phyloP scores from a whole-genome alignment of 2,113 vertebrate genomes.

The Chloropsis hardwickii region DNA sequence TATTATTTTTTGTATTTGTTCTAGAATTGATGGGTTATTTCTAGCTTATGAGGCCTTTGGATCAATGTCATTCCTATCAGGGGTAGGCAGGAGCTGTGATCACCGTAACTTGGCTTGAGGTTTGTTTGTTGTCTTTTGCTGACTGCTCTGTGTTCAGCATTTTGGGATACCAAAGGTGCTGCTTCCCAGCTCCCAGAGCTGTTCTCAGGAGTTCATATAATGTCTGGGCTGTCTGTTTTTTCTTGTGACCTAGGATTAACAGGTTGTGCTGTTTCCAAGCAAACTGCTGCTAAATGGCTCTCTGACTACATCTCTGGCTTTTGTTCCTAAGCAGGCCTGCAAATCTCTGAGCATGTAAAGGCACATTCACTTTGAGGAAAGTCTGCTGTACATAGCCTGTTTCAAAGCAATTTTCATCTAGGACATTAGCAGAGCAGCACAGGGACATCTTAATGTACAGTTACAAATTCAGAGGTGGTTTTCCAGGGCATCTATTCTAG shows the following conservation, averaged over 20 bases:
- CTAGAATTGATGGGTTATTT: background rate
- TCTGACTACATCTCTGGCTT: constrained; percentile 17
- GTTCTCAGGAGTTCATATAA: background rate
- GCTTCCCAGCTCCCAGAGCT: background rate
- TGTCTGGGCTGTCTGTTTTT: background rate
- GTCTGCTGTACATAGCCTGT: background rate
- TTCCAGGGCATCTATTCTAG: constrained; percentile 11
- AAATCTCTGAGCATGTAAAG: constrained; percentile 44
- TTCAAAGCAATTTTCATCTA: constrained; percentile 29
- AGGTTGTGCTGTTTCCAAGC: constrained; percentile 47
- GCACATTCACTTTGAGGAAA: constrained; percentile 11
- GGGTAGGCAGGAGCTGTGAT: background rate
- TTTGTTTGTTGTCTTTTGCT: background rate
- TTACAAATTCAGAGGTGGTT: constrained; percentile 1
- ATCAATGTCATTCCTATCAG: background rate
- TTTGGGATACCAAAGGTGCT: background rate
- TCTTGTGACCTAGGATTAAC: constrained; percentile 57
- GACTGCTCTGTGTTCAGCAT: background rate
- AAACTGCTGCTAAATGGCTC: constrained; percentile 42
- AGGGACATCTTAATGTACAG: background rate
- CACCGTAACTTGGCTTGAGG: background rate
- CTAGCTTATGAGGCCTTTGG: background rate
- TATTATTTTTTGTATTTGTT: background rate
- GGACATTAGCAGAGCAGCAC: constrained; percentile 16
- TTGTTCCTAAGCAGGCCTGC: constrained; percentile 31